Conservation (phyloP, 1,140 invertebrate genomes). For the Tetramorium alpestre region DNA sequence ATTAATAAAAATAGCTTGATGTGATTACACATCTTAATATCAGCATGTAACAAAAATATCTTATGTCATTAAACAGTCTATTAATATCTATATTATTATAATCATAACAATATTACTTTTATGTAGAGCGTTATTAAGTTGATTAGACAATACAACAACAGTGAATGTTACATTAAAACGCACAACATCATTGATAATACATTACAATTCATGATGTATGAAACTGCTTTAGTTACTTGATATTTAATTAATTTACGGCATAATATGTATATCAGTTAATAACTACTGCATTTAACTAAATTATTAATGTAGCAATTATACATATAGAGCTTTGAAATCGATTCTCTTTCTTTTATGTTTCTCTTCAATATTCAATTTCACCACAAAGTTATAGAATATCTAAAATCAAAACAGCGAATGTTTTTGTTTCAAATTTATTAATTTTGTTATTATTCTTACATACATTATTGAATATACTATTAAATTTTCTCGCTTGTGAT, state of each 20-base stretch:
- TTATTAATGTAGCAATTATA: conserved; percentile 22
- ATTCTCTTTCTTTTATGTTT: background rate
- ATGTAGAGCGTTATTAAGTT: background rate
- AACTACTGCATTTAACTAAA: conserved; percentile 13
- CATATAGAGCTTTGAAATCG: background rate
- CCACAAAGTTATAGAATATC: background rate
- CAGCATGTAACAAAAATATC: background rate
- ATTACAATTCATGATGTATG: conserved; percentile 7
- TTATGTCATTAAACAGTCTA: background rate
- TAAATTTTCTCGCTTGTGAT: background rate
- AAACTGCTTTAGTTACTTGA: background rate
- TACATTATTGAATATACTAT: background rate
- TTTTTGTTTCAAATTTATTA: background rate
- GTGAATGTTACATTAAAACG: background rate
- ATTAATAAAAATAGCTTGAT: background rate
- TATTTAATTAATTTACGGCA: conserved; percentile 30
- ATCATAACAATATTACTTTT: background rate
- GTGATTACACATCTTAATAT: background rate
- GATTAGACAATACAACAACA: background rate
- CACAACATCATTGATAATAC: background rate
- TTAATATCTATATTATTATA: background rate
- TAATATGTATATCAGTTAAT: conserved; percentile 13
- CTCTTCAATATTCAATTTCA: background rate
- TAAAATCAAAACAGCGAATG: background rate
- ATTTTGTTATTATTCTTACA: background rate